A percentile compares a stretch with the other conserved stretches of the same genome.
Evolutionary conservation across 2,113 vertebrate species (phyloP).

Genomic region (Mobula hypostoma): DNA sequence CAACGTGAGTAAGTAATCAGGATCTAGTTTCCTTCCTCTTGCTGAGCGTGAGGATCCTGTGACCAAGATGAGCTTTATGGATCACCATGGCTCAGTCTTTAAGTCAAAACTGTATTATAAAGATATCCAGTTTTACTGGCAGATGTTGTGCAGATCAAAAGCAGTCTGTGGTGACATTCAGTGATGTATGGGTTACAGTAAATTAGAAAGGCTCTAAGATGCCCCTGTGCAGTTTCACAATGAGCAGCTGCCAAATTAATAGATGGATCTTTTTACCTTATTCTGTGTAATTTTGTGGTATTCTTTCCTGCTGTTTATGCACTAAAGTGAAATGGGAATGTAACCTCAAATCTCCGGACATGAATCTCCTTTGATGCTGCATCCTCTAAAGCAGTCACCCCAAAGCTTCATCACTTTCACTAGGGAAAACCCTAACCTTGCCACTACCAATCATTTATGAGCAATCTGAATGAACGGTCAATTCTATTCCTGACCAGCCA

Average conservation of each 20-base stretch:
- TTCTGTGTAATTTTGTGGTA: not conserved
- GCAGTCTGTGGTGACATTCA: no score
- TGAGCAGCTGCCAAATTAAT: no score
- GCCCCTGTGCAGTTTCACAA: not conserved
- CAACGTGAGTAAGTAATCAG: not conserved
- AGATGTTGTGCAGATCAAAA: not conserved
- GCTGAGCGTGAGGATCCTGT: not conserved
- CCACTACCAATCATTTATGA: not conserved
- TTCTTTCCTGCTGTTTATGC: not conserved
- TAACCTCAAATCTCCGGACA: not conserved
- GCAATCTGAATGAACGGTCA: not conserved
- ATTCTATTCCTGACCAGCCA: not conserved
- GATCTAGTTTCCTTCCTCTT: conserved; percentile 11
- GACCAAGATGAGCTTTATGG: not conserved
- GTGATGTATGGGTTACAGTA: not conserved
- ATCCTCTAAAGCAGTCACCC: not conserved
- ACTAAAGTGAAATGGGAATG: not conserved
- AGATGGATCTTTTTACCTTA: not conserved
- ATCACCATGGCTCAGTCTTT: not conserved
- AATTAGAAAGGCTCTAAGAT: not conserved
- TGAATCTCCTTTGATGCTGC: not conserved
- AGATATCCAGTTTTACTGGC: conserved; percentile 26
- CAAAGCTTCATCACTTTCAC: not conserved
- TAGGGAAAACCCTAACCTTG: no score
- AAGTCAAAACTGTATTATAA: not conserved